A percentile compares a stretch with the other conserved stretches of the same genome.
phyloP scores from a whole-genome alignment of 2,888 invertebrate genomes.

The Melanchra persicariae region DNA sequence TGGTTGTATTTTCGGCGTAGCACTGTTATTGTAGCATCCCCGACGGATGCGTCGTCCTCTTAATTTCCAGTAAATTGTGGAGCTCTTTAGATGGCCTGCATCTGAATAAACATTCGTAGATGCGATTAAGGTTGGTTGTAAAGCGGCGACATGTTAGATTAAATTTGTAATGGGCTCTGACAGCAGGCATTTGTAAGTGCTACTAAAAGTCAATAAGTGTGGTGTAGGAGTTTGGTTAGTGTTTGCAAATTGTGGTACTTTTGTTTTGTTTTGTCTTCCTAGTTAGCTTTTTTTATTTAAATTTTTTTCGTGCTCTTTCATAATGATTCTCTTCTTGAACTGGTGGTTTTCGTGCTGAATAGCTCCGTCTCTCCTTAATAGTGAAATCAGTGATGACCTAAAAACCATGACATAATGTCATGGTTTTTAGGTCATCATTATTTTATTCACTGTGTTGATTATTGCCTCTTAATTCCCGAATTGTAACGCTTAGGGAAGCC shows the following conservation, averaged over 20 bases:
- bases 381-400: no score
- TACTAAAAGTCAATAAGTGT: slow-evolving; percentile 34
- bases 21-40: slow-evolving; percentile 89
- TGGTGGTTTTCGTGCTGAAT: no score
- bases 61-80: slow-evolving; percentile 90
- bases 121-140: slow-evolving; percentile 73
- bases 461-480: no score
- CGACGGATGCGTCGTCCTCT: slow-evolving; percentile 84
- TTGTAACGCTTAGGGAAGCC: no score
- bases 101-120: slow-evolving; percentile 87
- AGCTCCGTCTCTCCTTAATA: no score
- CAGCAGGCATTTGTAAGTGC: slow-evolving; percentile 20
- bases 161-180: slow-evolving; percentile 51
- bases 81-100: slow-evolving; percentile 86
- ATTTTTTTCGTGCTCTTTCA: no score
- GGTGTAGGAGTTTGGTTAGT: background rate
- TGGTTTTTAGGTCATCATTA: no score
- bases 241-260: background rate
- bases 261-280: background rate
- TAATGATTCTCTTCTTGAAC: no score
- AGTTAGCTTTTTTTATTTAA: background rate
- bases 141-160: slow-evolving; percentile 49
- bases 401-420: no score
- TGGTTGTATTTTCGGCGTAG: slow-evolving; percentile 84
- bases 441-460: no score